Conservation (phyloP, 2,113 vertebrate genomes). For the Apodemus speciosus region DNA sequence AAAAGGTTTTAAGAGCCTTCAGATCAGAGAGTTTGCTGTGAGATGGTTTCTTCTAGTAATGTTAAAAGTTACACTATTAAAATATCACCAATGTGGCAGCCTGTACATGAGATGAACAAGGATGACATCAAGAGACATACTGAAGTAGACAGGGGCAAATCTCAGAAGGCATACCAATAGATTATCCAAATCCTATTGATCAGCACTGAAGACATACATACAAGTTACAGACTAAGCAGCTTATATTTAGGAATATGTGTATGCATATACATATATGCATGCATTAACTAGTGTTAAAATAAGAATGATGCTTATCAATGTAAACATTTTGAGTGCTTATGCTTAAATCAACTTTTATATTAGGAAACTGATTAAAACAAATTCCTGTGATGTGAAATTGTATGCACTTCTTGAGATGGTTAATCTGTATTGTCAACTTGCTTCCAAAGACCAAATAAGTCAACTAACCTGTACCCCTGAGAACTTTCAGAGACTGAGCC, state of each 20-base stretch:
- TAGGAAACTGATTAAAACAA: neutral
- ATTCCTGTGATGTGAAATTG: neutral
- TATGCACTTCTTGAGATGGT: neutral
- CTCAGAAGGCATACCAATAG: neutral
- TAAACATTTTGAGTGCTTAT: neutral
- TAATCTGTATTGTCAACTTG: neutral
- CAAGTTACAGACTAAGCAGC: neutral
- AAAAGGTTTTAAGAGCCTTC: neutral
- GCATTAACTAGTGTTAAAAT: neutral
- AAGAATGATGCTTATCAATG: neutral
- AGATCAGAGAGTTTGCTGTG: neutral
- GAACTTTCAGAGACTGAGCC: too few species aligned
- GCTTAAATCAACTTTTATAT: neutral
- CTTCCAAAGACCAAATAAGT: too few species aligned
- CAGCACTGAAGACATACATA: neutral
- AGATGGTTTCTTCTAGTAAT: neutral
- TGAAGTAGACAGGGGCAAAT: neutral
- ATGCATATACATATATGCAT: neutral
- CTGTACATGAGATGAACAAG: neutral
- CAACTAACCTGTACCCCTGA: too few species aligned
- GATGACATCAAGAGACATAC: neutral
- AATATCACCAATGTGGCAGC: neutral
- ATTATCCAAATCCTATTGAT: neutral
- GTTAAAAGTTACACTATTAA: neutral
- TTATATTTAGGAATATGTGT: neutral